phyloP scores from a whole-genome alignment of 23 tunicate species.

The Trididemnum miniatum region DNA sequence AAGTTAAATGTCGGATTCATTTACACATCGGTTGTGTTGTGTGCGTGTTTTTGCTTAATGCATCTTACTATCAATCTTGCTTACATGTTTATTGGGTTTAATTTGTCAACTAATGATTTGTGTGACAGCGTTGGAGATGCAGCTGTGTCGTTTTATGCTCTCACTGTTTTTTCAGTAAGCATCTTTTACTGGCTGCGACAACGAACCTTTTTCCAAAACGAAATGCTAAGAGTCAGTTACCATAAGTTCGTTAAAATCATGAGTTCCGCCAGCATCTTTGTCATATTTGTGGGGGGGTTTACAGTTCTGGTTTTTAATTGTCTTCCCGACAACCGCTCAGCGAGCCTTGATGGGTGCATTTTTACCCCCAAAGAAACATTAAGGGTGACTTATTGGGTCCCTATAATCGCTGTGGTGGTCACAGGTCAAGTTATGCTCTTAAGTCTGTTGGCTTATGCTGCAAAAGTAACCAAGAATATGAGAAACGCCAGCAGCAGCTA shows the following conservation, averaged over 20 bases:
- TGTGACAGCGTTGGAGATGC: conserved; percentile 25
- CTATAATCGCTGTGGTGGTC: background rate
- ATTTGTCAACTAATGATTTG: background rate
- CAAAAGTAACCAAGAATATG: background rate
- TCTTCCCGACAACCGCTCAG: background rate
- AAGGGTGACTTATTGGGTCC: background rate
- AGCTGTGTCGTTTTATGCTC: background rate
- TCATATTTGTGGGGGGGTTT: background rate
- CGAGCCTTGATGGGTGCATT: conserved; percentile 10
- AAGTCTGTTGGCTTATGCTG: conserved; percentile 3
- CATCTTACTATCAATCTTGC: background rate
- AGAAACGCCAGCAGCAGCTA: background rate
- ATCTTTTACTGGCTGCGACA: conserved; percentile 36
- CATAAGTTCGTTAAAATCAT: background rate
- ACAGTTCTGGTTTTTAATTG: background rate
- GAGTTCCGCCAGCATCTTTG: conserved; percentile 4
- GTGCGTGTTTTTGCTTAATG: conserved; percentile 5
- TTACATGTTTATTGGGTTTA: background rate
- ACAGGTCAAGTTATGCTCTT: conserved; percentile 11
- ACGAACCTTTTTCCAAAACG: conserved; percentile 28
- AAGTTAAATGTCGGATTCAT: conserved; percentile 30
- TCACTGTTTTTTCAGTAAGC: conserved; percentile 10
- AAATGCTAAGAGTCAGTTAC: conserved; percentile 29
- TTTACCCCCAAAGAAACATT: background rate
- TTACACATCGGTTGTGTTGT: conserved; percentile 16